phyloP scores from a whole-genome alignment of 2,888 invertebrate genomes.

The Callimorpha dominula region DNA sequence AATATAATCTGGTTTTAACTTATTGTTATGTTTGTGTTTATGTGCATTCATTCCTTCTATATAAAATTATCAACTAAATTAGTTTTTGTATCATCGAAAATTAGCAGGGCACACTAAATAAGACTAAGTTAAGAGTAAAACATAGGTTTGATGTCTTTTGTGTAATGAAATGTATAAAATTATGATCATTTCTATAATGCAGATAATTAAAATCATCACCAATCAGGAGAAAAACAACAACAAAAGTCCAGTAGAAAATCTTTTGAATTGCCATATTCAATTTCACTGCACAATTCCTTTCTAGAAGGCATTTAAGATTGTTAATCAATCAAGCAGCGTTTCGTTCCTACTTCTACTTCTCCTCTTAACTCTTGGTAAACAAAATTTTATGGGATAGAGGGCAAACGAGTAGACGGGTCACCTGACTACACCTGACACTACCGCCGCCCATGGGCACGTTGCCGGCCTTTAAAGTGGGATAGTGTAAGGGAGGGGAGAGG shows the following conservation, averaged over 20 bases:
- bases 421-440: too few relatives aligned
- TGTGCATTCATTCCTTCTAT: neutral
- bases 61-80: neutral
- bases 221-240: neutral
- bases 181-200: neutral
- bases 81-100: neutral
- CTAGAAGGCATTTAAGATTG: neutral
- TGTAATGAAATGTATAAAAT: neutral
- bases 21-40: neutral
- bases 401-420: too few relatives aligned
- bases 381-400: too few relatives aligned
- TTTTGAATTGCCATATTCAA: neutral
- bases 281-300: neutral
- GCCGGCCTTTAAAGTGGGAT: too few relatives aligned
- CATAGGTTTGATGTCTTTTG: neutral
- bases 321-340: neutral
- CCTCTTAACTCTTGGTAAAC: neutral
- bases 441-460: too few relatives aligned
- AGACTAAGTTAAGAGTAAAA: neutral
- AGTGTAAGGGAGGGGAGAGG: too few relatives aligned
- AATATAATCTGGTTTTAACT: neutral
- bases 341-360: neutral
- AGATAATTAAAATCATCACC: neutral
- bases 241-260: too few relatives aligned
- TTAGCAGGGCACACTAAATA: neutral